Base-by-base conservation (phyloP, 2,888 invertebrate species). In the Harpalus rubripes region DNA sequence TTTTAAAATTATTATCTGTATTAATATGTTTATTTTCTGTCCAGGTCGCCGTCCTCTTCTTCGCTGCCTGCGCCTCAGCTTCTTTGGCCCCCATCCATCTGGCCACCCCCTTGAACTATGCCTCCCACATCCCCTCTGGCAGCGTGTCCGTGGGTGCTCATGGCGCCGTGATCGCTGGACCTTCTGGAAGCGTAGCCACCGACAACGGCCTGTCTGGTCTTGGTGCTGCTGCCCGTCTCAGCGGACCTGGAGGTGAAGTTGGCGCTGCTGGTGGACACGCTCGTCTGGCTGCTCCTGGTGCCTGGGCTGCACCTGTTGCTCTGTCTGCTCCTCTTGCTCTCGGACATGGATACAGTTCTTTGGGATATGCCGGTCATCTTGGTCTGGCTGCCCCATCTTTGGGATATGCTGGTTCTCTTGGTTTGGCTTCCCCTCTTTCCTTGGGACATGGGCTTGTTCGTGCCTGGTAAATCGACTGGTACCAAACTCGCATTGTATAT, bases 141-240 rank as follows among this genome's bases (percentile, higher is more conserved):
- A 61, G 61, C 44, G 76, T 83, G n/a, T 58, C 56, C 41, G 83
- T 83, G 2, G 74, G 83, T 59, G 56, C 52, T 12, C 39, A 80
- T 39, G 80, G 74, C 72, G 85, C 86, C 32, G 85, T 87, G 56
- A 78, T 86, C 16, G 85, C 86, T 10, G 83, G 83, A 12, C 83
- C 83, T 6, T 18, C 83, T 22, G 83, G 83, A 7, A 59, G 59
- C 59, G 76, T 83, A 16, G 18, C 16, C 74, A 83, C 83, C 61
- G 74, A 83, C 61, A 83, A 83, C 58, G 83, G 83, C 44, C 59
- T 83, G 18, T 61, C 59, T 15, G 83, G 83, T 15, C 83, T 76
- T 44, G 83, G 83, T 18, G 83, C 83, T 39, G 83, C 74, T 61
- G 83, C 76, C 18, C 44, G 68, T 41, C n/a, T 83, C 18, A 41